Evolutionary conservation across 2,113 vertebrate genomes (phyloP), one percentile per base, ranked within the genome.

Genomic region (Scomber colias): DNA sequence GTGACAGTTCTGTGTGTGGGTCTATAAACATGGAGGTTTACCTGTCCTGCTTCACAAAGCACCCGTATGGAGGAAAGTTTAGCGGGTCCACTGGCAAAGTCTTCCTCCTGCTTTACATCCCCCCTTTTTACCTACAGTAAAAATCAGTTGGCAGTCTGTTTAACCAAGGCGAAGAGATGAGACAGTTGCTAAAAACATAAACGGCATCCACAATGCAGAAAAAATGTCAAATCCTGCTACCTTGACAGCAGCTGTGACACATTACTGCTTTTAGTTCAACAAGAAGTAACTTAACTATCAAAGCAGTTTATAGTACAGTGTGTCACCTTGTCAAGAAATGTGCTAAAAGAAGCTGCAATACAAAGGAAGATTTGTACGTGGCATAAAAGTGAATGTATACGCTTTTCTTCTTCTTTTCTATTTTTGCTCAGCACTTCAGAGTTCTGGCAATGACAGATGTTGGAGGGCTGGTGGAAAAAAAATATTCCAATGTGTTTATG

Each of bases 61-160:
- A 96, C 60, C 48, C 95, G 93, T 49, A 75, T 92, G n/a, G 82
- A 79, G 54, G 63, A 95, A 49, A 93, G 77, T 87, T 90, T 69
- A 2, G 90, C 74, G 77, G 1, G 15, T 60, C 59, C 82, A 69
- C 94, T 91, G 67, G 91, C 87, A 82, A 94, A 95, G 77, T 96
- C 94, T 4, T 91, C 81, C 40, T 95, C 90, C 11, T 70, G 4
- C 9, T 88, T 5, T 30, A 85, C 89, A 21, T 93, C 94, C 84
- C 94, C 95, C 74, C 86, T 92, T 71, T 90, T 92, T 3, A 94
- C 82, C 98, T 98, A 30, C 16, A 72, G 76, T 27, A 71, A 0
- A 27, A 61, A 27, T 14, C 14, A 60, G 56, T 12, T 0, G 7
- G 9, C 35, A 9, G 35, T 40, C 35, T 9, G 7, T 40, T 40